Conservation (phyloP, 2,797 vertebrate genomes). For the Hozukius guyotensis region DNA sequence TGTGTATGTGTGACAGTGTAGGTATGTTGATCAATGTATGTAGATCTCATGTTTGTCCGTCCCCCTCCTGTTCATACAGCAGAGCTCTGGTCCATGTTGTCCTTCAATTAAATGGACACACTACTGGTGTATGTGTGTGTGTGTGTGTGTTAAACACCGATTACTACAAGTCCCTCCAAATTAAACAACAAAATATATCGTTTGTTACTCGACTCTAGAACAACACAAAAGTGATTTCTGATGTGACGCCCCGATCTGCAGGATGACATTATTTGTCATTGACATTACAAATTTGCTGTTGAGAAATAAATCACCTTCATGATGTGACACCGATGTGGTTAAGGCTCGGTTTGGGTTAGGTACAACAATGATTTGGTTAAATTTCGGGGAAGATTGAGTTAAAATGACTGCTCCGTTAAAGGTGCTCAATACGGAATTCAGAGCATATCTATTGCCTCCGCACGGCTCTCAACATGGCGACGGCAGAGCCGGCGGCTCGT, state of each 20-base stretch:
- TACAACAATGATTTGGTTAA: too few relatives aligned
- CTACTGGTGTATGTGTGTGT: neutral
- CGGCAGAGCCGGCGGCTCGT: too few relatives aligned
- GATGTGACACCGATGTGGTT: neutral
- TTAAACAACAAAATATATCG: neutral
- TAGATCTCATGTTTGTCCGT: neutral
- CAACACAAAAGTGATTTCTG: neutral
- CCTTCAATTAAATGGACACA: neutral
- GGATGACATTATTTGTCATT: neutral
- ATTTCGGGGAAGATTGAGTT: too few relatives aligned
- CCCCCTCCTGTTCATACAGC: neutral
- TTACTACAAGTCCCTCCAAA: neutral
- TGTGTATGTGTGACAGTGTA: conserved; percentile 1
- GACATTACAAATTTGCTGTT: neutral
- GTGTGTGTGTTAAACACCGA: too few relatives aligned
- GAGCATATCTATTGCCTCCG: too few relatives aligned
- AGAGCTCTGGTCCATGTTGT: neutral
- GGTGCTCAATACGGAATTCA: too few relatives aligned
- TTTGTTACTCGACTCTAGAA: neutral
- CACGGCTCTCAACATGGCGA: too few relatives aligned
- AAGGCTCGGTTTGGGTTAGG: neutral
- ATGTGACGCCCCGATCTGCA: neutral
- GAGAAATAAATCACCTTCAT: neutral
- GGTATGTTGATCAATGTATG: neutral
- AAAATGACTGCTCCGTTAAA: neutral